phyloP scores from a whole-genome alignment of 2,113 vertebrate species.

The Heloderma charlesbogerti region DNA sequence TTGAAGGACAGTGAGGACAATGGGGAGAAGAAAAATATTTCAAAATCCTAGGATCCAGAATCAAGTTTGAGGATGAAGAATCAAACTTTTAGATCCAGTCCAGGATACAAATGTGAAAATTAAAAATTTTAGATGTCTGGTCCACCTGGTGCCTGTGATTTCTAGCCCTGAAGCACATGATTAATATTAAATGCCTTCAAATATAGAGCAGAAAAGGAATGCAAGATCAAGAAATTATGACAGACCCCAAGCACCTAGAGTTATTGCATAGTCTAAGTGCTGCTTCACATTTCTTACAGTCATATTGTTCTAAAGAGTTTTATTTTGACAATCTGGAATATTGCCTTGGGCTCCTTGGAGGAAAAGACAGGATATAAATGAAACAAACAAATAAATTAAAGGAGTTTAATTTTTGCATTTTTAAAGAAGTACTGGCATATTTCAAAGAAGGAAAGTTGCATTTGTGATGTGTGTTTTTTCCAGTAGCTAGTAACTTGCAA shows the following conservation, averaged over 20 bases:
- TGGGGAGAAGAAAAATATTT: background rate
- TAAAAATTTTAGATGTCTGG: background rate
- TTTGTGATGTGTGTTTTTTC: background rate
- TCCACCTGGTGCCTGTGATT: background rate
- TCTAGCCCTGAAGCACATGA: background rate
- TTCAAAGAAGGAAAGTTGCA: background rate
- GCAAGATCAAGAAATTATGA: background rate
- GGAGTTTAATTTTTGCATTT: background rate
- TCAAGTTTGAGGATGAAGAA: background rate
- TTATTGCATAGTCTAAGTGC: background rate
- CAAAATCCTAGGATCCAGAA: background rate
- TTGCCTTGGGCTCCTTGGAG: no score
- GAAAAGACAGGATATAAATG: no score
- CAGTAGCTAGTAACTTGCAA: background rate
- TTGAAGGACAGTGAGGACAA: background rate
- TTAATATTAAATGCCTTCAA: background rate
- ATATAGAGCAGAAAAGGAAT: background rate
- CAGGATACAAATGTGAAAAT: background rate
- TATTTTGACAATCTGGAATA: conserved; percentile 15
- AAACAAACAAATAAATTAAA: background rate
- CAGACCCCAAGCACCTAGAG: conserved; percentile 10
- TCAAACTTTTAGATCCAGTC: background rate
- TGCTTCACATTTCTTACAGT: conserved; percentile 16
- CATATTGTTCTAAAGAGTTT: conserved; percentile 10
- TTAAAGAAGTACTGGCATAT: background rate